Base-by-base conservation (phyloP, 2,888 invertebrate species). In the Camponotus fellah region DNA sequence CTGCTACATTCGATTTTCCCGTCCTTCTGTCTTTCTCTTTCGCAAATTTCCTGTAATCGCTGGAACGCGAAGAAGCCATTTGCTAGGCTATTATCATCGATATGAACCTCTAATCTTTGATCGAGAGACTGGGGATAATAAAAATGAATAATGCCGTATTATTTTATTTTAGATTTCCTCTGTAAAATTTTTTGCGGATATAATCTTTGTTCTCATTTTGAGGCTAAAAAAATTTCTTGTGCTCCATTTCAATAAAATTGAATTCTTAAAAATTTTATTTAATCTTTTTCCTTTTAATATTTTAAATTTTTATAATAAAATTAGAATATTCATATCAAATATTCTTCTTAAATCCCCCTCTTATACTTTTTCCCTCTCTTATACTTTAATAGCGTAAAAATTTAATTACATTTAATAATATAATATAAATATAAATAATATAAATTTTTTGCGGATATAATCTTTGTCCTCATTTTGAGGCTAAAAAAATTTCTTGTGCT, bases 21-120 rank as follows among this genome's bases (percentile, higher is more conserved):
- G 37, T 56, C 56, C 56, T 40, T 56, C 74, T 32, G 17, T 58
- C 49, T 49, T 71, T 26, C 62, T 84, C 72, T 72, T n/a, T n/a
- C 83, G 87, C 76, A 83, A 89, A 89, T 87, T 89, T 89, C 84
- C 84, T 64, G 58, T 65, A 64, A 87, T 88, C 85, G 79, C 66
- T n/a, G 34, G 53, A 53, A 68, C 60, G 40, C 60, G 40, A 72
- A 72, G 58, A 66, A 79, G 66, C 58, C 68, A 58, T 75, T 85
- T 82, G 58, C 14, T 12, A 14, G 49, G 71, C 77, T 85, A 87
- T 89, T 87, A 89, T 88, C 86, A 60, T 74, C 34, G 64, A 46
- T 17, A 60, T 74, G 80, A 82, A 79, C 65, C 62, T 75, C 83
- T 83, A 85, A 88, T 89, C 83, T 86, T 86, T 79, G 60, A 32